Base-by-base conservation (phyloP, 35 echinoderm and acorn worm species). In the Eucidaris tribuloides region DNA sequence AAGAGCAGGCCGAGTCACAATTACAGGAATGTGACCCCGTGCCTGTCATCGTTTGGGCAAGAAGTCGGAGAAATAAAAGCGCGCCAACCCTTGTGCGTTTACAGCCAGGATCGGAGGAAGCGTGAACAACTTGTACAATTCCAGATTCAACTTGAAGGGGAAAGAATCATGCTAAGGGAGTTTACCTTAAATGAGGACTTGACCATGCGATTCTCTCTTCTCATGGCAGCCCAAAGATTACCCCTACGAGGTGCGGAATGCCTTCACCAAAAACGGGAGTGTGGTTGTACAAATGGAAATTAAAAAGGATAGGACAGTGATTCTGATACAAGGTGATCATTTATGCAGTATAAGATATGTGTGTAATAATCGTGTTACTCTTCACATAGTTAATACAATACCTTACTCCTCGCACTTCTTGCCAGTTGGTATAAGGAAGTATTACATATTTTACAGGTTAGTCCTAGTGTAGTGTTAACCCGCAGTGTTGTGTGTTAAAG, bases 141-240 rank as follows among this genome's bases (percentile, higher is more conserved):
- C n/a, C n/a, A n/a, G n/a, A 0, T 72, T 72, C 35, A 72, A 40
- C 3, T 20, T 72, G 66, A 43, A 72, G 24, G 66, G 66, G 18
- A 68, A 68, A 31, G 25, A 68, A 4, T 18, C 19, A 5, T 68
- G 63, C 37, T n/a, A 6, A 31, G 63, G 63, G 23, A 31, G 63
- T 68, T 29, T 68, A 68, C 34, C 19, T 68, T 17, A n/a, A 68
- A 68, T 37, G 63, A 68, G 63, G 63, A 68, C 63, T 18, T 68
- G 20, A 68, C 63, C 30, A 3, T 64, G 61, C 13, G 61, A 31
- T 64, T 19, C 31, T 11, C 19, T 23, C 14, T 64, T 27, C 61
- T 64, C 19, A 64, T 13, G 61, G 61, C 29, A 24, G 61, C 61
- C 11, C 20, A 64, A 64, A 31, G n/a, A n/a, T n/a, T n/a, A 27